phyloP scores from a whole-genome alignment of 2,888 invertebrate genomes.

The Aethes cnicana region DNA sequence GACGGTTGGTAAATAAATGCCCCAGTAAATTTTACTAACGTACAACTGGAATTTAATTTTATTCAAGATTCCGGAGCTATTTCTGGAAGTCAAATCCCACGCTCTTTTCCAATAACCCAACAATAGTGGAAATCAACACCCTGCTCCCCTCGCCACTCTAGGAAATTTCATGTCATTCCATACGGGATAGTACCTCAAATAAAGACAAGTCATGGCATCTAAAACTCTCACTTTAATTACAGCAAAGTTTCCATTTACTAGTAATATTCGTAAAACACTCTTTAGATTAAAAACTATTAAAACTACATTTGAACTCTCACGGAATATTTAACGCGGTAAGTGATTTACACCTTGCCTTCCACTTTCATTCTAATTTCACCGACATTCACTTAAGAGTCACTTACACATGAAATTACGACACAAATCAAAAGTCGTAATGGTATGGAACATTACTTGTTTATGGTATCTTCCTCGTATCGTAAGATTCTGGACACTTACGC shows the following conservation, averaged over 20 bases:
- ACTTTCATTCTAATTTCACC: conserved; percentile 9
- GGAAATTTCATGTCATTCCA: background rate
- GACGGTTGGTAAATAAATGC: too few relatives aligned
- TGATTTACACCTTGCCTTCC: conserved; percentile 5
- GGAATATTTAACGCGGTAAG: background rate
- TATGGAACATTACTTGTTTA: conserved; percentile 16
- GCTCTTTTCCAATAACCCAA: conserved; percentile 2
- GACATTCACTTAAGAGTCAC: background rate
- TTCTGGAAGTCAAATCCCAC: background rate
- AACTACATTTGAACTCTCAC: conserved; percentile 3
- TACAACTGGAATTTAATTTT: background rate
- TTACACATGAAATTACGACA: conserved; percentile 6
- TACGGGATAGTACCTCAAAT: background rate
- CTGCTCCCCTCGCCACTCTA: conserved; percentile 2
- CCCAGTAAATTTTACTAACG: too few relatives aligned
- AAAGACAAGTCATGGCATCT: background rate
- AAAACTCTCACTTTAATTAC: background rate
- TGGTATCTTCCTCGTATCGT: conserved; percentile 6
- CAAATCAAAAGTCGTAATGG: conserved; percentile 35
- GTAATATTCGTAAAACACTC: conserved; percentile 12
- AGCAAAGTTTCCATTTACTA: background rate
- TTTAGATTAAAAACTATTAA: conserved; percentile 9
- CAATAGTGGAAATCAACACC: conserved; percentile 14
- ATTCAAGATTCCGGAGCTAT: background rate
- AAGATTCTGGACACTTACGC: conserved; percentile 12